A percentile compares a stretch with the other conserved stretches of the same genome.
These are phyloP conservation scores for Drosophila engyochracea DNA, from an alignment of 2,888 invertebrate species.

Conservation along the genomic window DNA sequence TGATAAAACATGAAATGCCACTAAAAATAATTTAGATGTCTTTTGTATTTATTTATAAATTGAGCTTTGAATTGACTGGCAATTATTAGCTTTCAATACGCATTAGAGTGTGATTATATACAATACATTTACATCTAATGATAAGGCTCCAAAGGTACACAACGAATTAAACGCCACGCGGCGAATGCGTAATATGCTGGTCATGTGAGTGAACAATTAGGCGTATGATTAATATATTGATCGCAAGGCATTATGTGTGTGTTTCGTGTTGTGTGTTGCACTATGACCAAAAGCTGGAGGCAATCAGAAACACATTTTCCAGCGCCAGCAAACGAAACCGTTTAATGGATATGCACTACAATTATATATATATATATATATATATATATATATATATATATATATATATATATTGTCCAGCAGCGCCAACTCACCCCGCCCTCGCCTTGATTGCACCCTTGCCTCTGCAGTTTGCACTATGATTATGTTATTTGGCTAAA, in stretches of 20 bases:
- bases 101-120: not conserved
- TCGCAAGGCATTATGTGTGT: constrained; percentile 15
- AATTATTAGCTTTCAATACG: not conserved
- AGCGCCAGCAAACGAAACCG: constrained; percentile 15
- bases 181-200: constrained; percentile 36
- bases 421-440: not conserved
- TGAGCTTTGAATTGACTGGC: not conserved
- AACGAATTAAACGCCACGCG: constrained; percentile 9
- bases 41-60: not conserved
- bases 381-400: no score
- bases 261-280: not conserved
- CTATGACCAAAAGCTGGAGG: constrained; percentile 10
- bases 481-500: constrained; percentile 37
- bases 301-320: constrained; percentile 53
- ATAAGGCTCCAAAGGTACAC: not conserved
- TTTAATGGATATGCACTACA: constrained; percentile 34
- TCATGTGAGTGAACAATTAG: constrained; percentile 40
- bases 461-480: constrained; percentile 13
- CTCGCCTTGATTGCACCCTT: not conserved
- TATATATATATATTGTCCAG: not conserved
- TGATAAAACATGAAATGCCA: not conserved
- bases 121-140: not conserved
- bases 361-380: constrained; percentile 16
- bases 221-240: constrained; percentile 55
- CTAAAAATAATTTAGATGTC: not conserved